A percentile compares a stretch with the other conserved stretches of the same genome.
Evolutionary conservation across 2,797 vertebrate species (phyloP).

Genomic region (Microctenopoma stevenorrisi): DNA sequence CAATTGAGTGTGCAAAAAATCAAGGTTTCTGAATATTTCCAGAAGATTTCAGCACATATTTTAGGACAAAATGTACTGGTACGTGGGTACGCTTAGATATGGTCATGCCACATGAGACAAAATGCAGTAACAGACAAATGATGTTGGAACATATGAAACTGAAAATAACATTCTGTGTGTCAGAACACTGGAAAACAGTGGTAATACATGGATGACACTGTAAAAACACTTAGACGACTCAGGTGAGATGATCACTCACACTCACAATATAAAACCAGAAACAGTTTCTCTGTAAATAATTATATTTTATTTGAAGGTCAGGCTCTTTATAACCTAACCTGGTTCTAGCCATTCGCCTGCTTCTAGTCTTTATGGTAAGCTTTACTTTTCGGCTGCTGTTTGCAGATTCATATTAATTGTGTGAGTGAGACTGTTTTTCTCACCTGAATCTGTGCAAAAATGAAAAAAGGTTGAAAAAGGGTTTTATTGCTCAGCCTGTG

Average conservation of each 20-base stretch:
- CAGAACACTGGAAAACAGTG: background rate
- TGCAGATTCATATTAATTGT: background rate
- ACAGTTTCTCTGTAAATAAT: no score
- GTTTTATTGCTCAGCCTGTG: background rate
- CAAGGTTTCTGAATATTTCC: background rate
- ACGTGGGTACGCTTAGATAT: constrained; percentile 20
- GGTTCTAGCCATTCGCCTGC: background rate
- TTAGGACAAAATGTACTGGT: constrained; percentile 1
- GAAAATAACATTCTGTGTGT: background rate
- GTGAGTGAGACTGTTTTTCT: background rate
- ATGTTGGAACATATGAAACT: background rate
- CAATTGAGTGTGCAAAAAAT: background rate
- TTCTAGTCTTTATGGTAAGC: background rate
- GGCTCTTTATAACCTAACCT: background rate
- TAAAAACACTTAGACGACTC: background rate
- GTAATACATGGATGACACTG: background rate
- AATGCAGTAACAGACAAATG: background rate
- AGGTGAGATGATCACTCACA: background rate
- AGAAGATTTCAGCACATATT: background rate
- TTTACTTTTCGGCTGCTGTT: background rate
- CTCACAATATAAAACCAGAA: no score
- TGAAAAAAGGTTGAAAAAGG: background rate
- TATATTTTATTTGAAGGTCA: no score
- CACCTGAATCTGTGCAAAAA: background rate
- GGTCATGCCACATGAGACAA: constrained; percentile 33